Percentiles rank a stretch among this genome's conserved stretches.
Conservation (phyloP, 2,113 vertebrate species). For the Eulemur macaco region DNA sequence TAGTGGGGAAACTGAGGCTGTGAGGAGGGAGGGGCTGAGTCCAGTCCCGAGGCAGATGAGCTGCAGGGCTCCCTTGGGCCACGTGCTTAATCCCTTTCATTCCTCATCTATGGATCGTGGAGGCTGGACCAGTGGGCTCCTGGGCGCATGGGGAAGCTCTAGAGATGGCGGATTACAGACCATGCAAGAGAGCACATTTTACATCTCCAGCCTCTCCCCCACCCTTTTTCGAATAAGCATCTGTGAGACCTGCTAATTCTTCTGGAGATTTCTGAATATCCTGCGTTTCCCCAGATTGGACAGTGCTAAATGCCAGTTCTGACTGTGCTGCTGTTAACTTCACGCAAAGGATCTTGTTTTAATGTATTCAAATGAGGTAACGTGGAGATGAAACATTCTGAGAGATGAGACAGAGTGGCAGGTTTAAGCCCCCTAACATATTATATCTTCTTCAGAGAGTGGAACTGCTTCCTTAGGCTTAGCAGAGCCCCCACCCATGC, state of each 20-base stretch:
- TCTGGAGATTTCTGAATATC: conserved; percentile 7
- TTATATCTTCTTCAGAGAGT: not conserved
- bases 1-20: not conserved
- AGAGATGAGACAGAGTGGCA: not conserved
- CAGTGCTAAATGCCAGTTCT: not conserved
- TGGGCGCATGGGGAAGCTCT: not conserved
- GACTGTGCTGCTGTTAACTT: not conserved
- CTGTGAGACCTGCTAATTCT: not conserved
- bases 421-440: not conserved
- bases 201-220: not conserved
- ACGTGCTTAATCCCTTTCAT: not conserved
- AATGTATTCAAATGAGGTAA: not conserved
- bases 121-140: not conserved
- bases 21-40: not conserved
- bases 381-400: not conserved
- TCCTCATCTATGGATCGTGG: not conserved
- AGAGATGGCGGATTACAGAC: conserved; percentile 8
- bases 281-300: not conserved
- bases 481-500: not conserved
- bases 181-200: not conserved
- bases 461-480: not conserved
- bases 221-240: conserved; percentile 12
- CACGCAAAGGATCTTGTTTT: not conserved
- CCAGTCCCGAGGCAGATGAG: not conserved
- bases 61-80: not conserved